Base-by-base conservation (phyloP, 1,140 invertebrate species). In the Luehdorfia chinensis region DNA sequence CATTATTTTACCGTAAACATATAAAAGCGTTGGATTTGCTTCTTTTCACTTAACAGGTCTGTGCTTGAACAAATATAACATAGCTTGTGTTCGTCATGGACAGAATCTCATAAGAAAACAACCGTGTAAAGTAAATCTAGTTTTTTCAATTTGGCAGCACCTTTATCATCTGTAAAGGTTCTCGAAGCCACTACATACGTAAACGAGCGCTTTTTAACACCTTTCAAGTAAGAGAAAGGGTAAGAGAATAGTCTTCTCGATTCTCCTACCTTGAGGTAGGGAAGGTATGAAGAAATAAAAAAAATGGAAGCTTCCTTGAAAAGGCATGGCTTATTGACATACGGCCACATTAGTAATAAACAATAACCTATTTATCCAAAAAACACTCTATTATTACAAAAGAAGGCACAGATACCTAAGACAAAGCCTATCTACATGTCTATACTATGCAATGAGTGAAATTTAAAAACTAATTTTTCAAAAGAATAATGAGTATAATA, bases 21-120 rank as follows among this genome's bases (percentile, higher is more conserved):
- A 43, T 31, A 31, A 31, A 43, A 43, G 39, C 39, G 13, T 31
- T 27, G 33, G 8, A 9, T 18, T 34, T 4, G 15, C 33, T 15
- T 18, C 33, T 9, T 43, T 30, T 43, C 39, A 43, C 39, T 12
- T 13, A 13, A 5, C 30, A 30, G 39, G 15, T 14, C 30, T 23
- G 39, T 30, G 18, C 15, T 30, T 16, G 30, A 31, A 12, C 8
- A 27, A 31, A 31, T 13, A 13, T 31, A 31, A 12, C 12, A 11
- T 43, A 44, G 50, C 54, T 45, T 47, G 50, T 50, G 28, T 51
- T 27, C 30, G 9, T 48, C 28, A 23, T 58, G 68, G 68, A 72
- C 68, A 72, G 68, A 72, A 66, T 59, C 51, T 72, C 66, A 72
- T 72, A 72, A 72, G 68, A 72, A 62, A 55, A 41, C 56, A 58